These are phyloP conservation scores for Emmelina monodactyla DNA, from an alignment of 2,888 invertebrate species.

Conservation along the genomic window DNA sequence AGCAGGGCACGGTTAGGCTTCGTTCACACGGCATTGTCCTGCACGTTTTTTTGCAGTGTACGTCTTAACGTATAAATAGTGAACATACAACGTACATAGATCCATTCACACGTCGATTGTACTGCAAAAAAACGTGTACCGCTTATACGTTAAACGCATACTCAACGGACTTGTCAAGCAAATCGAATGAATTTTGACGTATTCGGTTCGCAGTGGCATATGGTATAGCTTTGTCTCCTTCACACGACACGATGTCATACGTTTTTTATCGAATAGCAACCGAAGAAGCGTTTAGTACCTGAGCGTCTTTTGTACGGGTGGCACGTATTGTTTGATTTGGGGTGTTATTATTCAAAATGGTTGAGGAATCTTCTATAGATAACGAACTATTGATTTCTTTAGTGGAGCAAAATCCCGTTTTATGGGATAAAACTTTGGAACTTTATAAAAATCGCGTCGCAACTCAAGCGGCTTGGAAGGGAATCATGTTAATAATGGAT, in stretches of 20 bases:
- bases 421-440: conserved; percentile 9
- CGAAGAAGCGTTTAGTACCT: conserved; percentile 13
- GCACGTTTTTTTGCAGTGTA: too few relatives aligned
- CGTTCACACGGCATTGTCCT: too few relatives aligned
- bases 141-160: too few relatives aligned
- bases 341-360: conserved; percentile 12
- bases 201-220: conserved; percentile 17
- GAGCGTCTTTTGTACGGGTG: conserved; percentile 14
- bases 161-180: too few relatives aligned
- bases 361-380: conserved; percentile 15
- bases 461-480: conserved; percentile 11
- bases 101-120: too few relatives aligned
- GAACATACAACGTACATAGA: too few relatives aligned
- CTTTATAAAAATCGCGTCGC: conserved; percentile 15
- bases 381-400: conserved; percentile 17
- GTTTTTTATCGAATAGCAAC: conserved; percentile 14
- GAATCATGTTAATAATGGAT: not conserved
- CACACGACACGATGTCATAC: conserved; percentile 13
- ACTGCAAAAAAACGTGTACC: too few relatives aligned
- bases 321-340: conserved; percentile 15
- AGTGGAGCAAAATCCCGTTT: conserved; percentile 15
- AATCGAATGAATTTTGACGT: too few relatives aligned
- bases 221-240: conserved; percentile 12
- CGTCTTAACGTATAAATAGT: too few relatives aligned
- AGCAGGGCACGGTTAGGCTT: too few relatives aligned